Percentiles rank a stretch among this genome's conserved stretches.
phyloP scores from a whole-genome alignment of 2,113 vertebrate species.

The Hydropotes inermis region DNA sequence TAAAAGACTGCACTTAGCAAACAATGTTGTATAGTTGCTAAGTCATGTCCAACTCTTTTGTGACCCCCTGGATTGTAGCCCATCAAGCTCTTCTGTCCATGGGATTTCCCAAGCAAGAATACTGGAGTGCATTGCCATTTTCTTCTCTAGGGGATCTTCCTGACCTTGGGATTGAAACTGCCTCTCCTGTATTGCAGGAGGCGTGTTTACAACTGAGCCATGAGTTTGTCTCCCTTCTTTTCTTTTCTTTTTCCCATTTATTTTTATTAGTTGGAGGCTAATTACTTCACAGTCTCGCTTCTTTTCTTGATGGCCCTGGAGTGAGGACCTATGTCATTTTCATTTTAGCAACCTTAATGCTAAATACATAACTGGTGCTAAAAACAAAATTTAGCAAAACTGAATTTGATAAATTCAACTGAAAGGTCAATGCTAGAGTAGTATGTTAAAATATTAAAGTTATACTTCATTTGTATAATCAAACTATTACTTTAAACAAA shows the following conservation, averaged over 20 bases:
- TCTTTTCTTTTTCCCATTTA: not conserved
- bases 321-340: not conserved
- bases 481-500: not conserved
- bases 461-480: not conserved
- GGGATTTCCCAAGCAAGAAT: not conserved
- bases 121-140: not conserved
- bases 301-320: not conserved
- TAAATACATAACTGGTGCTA: not conserved
- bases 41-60: not conserved
- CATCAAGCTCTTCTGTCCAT: not conserved
- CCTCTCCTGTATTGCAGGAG: not conserved
- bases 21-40: not conserved
- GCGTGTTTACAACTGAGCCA: not conserved
- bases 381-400: not conserved
- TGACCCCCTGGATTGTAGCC: not conserved
- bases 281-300: not conserved
- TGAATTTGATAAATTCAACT: not conserved
- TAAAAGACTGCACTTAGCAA: not conserved
- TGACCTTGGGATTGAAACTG: not conserved
- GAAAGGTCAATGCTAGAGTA: not conserved
- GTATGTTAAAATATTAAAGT: not conserved
- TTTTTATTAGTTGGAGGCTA: too few species aligned
- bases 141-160: not conserved
- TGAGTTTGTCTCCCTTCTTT: not conserved
- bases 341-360: not conserved